Conservation (phyloP, 2,113 vertebrate species). For the Noturus placidus region DNA sequence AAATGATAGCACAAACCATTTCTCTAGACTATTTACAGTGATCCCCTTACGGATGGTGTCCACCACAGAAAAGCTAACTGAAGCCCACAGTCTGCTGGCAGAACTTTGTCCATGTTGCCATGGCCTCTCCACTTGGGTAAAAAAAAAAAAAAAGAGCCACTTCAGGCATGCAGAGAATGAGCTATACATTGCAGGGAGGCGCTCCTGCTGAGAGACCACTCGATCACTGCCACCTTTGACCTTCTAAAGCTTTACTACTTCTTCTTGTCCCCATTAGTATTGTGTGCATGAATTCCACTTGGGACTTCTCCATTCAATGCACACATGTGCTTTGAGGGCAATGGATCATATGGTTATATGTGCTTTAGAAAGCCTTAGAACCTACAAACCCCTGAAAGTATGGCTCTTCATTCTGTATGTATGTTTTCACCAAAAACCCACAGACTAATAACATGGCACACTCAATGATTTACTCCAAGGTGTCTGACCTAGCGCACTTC, state of each 20-base stretch:
- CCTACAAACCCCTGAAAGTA: slow-evolving; percentile 31
- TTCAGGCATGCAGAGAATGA: slow-evolving; percentile 61
- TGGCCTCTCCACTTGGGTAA: slow-evolving; percentile 47
- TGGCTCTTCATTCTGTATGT: slow-evolving; percentile 23
- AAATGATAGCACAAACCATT: too few relatives aligned
- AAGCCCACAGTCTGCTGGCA: slow-evolving; percentile 11
- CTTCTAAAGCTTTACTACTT: slow-evolving; percentile 56
- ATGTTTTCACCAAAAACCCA: slow-evolving; percentile 3
- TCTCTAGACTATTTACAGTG: slow-evolving; percentile 28
- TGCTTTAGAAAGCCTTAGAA: neutral
- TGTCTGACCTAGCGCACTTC: slow-evolving; percentile 61
- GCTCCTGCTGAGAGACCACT: slow-evolving; percentile 59
- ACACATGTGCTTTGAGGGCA: slow-evolving; percentile 35
- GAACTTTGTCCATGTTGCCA: slow-evolving; percentile 49
- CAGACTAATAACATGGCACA: slow-evolving; percentile 17
- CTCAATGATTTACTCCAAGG: slow-evolving; percentile 51
- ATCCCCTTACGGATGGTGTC: neutral
- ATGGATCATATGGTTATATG: slow-evolving; percentile 8
- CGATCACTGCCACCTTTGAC: slow-evolving; percentile 70
- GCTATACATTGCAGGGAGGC: slow-evolving; percentile 57
- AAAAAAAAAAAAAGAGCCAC: slow-evolving; percentile 37
- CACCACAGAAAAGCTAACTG: slow-evolving; percentile 37
- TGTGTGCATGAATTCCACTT: slow-evolving; percentile 60
- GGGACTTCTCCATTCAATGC: slow-evolving; percentile 39
- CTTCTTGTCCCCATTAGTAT: slow-evolving; percentile 44